Base-by-base conservation (phyloP, 2,888 invertebrate genomes). In the Meloe dianella region DNA sequence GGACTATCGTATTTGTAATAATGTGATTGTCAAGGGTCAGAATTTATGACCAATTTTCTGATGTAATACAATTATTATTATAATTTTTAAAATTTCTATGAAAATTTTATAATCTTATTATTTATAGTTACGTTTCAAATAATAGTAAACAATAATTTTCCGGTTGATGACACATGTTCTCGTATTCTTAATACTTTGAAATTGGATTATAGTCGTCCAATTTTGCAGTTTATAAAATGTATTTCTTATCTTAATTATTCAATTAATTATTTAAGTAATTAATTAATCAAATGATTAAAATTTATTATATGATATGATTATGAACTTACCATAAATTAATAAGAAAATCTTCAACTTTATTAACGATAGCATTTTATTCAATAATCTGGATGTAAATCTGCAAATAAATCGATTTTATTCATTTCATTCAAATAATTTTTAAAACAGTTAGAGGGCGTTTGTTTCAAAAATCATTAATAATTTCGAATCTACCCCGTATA, bases 21-120 rank as follows among this genome's bases (percentile, higher is more conserved):
- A 41, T 41, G 41, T 17, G 41, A 41, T 41, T 17, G 41, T 41
- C n/a, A 41, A 41, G 41, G 41, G 41, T 41, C 41, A 41, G n/a
- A 41, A 41, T 17, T 41, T 41, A 41, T n/a, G 7, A 41, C 41
- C n/a, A 41, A 41, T 1, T 17, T 41, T 17, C 41, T 41, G 41
- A 41, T 41, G 41, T 41, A 41, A 41, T 41, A n/a, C 41, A 41
- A 41, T 17, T 41, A 2, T 41, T 41, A 5, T n/a, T 17, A 41
- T 8, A 41, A 41, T 17, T 41, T 1, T 10, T 35, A 7, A 4
- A n/a, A 8, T 17, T n/a, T n/a, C 10, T n/a, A 41, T 41, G 3
- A 32, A 6, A 6, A 9, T 32, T 32, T 6, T 32, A 41, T 41
- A 8, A 17, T n/a, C 10, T 14, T 14, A 14, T 32, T 32, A 35